These are phyloP conservation scores for Thaumetopoea pityocampa DNA, from an alignment of 1,140 invertebrate species.

Conservation along the genomic window DNA sequence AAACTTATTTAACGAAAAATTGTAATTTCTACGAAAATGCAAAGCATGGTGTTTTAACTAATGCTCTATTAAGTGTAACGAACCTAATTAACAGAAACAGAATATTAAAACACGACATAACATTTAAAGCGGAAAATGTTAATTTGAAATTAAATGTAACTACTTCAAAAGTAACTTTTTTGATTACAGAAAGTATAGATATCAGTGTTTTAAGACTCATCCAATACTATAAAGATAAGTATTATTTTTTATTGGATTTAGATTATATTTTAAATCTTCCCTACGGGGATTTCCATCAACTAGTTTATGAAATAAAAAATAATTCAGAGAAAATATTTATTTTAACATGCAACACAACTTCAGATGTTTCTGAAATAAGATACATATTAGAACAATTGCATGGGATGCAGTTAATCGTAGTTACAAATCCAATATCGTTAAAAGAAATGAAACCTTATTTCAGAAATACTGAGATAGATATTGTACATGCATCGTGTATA, in stretches of 20 bases:
- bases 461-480: not conserved
- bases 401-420: not conserved
- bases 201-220: not conserved
- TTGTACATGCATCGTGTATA: not conserved
- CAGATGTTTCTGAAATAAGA: not conserved
- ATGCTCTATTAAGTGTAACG: not conserved
- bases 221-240: not conserved
- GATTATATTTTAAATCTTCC: conserved; percentile 5
- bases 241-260: not conserved
- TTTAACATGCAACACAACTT: not conserved
- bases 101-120: not conserved
- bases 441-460: not conserved
- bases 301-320: not conserved
- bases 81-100: not conserved
- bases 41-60: not conserved
- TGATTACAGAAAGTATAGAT: not conserved
- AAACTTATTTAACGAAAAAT: not conserved
- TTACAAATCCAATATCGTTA: not conserved
- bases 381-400: not conserved
- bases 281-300: not conserved
- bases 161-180: conserved; percentile 1
- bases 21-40: not conserved
- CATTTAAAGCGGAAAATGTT: too few species aligned
- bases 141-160: too few species aligned
- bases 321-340: not conserved